A percentile compares a stretch with the other conserved stretches of the same genome.
Conservation (phyloP, 2,797 vertebrate genomes). For the Parauchenoglanis punctatus region DNA sequence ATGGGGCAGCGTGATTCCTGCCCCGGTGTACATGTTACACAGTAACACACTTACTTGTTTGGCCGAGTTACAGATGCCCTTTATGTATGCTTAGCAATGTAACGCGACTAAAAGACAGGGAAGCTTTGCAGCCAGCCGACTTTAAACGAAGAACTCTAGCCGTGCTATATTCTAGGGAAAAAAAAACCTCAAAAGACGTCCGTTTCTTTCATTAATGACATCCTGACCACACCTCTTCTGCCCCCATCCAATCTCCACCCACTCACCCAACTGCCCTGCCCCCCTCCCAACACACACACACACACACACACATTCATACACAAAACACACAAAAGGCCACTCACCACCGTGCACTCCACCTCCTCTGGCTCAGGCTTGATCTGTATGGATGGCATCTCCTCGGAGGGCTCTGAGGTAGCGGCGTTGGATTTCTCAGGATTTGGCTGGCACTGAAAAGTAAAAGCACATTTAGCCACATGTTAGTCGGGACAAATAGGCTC, state of each 20-base stretch:
- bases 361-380: constrained; percentile 81
- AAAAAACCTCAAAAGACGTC: constrained; percentile 19
- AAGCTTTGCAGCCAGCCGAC: not conserved
- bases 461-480: constrained; percentile 18
- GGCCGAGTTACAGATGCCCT: not conserved
- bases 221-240: constrained; percentile 44
- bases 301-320: constrained; percentile 14
- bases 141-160: too few species aligned
- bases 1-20: not conserved
- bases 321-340: constrained; percentile 38
- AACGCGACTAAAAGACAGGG: not conserved
- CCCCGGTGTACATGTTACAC: not conserved
- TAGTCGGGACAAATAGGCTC: not conserved
- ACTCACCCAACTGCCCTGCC: not conserved
- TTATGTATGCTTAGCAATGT: not conserved
- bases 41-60: not conserved
- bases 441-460: constrained; percentile 70
- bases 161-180: not conserved
- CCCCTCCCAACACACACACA: not conserved
- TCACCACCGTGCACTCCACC: constrained; percentile 77
- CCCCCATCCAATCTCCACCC: constrained; percentile 33
- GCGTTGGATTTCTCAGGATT: constrained; percentile 74
- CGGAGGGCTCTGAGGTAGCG: constrained; percentile 66
- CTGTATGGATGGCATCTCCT: constrained; percentile 77
- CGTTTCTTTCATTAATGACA: constrained; percentile 37